Evolutionary conservation across 2,888 invertebrate genomes (phyloP).

Genomic region (Sialis fuliginosa): DNA sequence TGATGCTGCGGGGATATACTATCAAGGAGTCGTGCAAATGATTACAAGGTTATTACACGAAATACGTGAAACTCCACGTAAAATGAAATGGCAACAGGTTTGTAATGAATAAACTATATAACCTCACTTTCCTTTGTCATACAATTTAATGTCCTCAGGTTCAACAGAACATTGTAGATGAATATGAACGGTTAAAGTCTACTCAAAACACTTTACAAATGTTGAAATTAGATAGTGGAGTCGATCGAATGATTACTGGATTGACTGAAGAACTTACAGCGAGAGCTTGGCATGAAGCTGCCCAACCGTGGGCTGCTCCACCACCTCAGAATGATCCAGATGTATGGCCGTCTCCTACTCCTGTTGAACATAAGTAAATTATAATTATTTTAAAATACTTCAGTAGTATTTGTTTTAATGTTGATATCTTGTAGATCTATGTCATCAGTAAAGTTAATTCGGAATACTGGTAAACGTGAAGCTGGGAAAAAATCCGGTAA

Average conservation of each 20-base stretch:
- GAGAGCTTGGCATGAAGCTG: slow-evolving; percentile 22
- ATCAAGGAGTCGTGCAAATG: slow-evolving; percentile 83
- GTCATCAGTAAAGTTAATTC: slow-evolving; percentile 1
- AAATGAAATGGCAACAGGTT: slow-evolving; percentile 82
- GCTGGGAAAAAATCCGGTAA: slow-evolving; percentile 20
- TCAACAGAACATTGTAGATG: slow-evolving; percentile 72
- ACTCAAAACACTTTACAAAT: slow-evolving; percentile 57
- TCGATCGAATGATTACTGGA: slow-evolving; percentile 21
- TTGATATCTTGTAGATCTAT: background rate
- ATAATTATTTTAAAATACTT: background rate
- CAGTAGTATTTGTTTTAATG: background rate
- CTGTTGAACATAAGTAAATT: slow-evolving; percentile 47
- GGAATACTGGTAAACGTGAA: slow-evolving; percentile 14
- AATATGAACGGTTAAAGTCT: slow-evolving; percentile 80
- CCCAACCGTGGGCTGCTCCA: slow-evolving; percentile 45
- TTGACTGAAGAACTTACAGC: background rate
- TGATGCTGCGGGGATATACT: slow-evolving; percentile 84
- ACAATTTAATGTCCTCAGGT: slow-evolving; percentile 34
- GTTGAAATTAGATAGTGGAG: slow-evolving; percentile 49
- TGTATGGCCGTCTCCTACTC: slow-evolving; percentile 67
- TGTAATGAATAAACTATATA: slow-evolving; percentile 15
- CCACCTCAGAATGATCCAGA: slow-evolving; percentile 55
- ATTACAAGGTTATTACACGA: slow-evolving; percentile 67
- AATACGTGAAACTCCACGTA: slow-evolving; percentile 62
- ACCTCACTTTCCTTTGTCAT: slow-evolving; percentile 1